Percentiles rank a stretch among this genome's conserved stretches.
Evolutionary conservation across 2,888 invertebrate genomes (phyloP).

Genomic region (Platynereis dumerilii): DNA sequence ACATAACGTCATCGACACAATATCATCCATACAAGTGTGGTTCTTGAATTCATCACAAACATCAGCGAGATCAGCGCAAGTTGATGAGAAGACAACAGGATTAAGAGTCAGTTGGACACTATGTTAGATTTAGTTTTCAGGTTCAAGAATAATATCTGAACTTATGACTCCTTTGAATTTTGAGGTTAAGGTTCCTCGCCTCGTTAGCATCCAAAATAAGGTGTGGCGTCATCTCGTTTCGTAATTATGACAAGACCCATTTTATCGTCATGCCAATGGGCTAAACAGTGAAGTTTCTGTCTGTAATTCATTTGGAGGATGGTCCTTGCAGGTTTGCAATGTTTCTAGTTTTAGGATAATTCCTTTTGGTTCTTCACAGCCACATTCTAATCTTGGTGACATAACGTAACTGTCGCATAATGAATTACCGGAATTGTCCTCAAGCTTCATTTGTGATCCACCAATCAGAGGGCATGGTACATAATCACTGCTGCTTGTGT

Average conservation of each 20-base stretch:
- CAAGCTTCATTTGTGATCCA: background rate
- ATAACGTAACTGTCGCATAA: background rate
- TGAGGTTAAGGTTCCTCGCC: background rate
- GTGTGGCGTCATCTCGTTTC: background rate
- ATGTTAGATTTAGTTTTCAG: background rate
- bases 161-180: background rate
- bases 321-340: background rate
- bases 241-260: background rate
- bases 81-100: background rate
- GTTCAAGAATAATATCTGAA: slow-evolving; percentile 2
- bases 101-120: background rate
- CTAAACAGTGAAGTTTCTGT: slow-evolving; percentile 7
- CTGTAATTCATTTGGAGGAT: background rate
- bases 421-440: background rate
- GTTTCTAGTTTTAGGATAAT: background rate
- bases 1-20: background rate
- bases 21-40: background rate
- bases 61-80: background rate
- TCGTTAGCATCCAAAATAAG: background rate
- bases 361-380: background rate
- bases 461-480: slow-evolving; percentile 3
- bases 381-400: background rate
- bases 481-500: background rate
- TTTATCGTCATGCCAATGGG: background rate
- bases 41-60: background rate